phyloP scores from a whole-genome alignment of 2,113 vertebrate genomes.

The Setophaga kirtlandii region DNA sequence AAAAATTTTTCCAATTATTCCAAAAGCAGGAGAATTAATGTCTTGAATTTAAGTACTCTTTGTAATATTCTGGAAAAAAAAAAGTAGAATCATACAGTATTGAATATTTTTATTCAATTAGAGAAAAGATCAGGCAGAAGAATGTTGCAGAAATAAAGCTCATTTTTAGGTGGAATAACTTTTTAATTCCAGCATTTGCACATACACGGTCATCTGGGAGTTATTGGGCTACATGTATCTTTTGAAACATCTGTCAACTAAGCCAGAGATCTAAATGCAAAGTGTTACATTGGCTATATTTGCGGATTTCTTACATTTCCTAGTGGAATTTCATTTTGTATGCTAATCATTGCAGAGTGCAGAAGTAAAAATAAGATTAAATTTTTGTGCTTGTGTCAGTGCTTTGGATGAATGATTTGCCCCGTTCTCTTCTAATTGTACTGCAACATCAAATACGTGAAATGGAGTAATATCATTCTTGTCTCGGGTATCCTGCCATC shows the following conservation, averaged over 20 bases:
- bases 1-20: not conserved
- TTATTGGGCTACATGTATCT: conserved; percentile 5
- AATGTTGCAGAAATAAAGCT: not conserved
- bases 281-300: not conserved
- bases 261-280: conserved; percentile 14
- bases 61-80: not conserved
- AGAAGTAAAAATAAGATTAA: not conserved
- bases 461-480: not conserved
- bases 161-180: not conserved
- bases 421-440: not conserved
- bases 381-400: not conserved
- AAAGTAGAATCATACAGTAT: not conserved
- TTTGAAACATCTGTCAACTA: conserved; percentile 50
- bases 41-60: not conserved
- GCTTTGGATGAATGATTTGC: not conserved
- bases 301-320: conserved; percentile 14
- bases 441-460: not conserved
- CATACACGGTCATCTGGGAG: not conserved
- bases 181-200: not conserved
- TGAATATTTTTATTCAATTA: not conserved
- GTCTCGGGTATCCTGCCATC: not conserved
- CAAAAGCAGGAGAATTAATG: not conserved
- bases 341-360: not conserved
- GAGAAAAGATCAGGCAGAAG: not conserved
- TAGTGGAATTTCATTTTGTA: conserved; percentile 16